Evolutionary conservation across 2,113 vertebrate genomes (phyloP).

Genomic region (Clarias batrachus): DNA sequence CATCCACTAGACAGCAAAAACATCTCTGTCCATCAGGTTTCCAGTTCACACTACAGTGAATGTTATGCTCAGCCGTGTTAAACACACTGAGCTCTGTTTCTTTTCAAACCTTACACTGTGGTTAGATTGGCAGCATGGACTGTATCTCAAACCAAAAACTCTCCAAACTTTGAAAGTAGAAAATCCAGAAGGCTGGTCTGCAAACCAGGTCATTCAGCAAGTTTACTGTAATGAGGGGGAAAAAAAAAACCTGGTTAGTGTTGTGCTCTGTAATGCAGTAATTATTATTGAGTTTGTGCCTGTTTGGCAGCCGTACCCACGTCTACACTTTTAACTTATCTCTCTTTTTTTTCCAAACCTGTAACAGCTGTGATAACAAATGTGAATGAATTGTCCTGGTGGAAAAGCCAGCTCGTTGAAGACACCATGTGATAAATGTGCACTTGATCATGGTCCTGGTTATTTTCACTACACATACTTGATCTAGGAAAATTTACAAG

Average conservation of each 20-base stretch:
- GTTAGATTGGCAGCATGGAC: not conserved
- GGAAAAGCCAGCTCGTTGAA: not conserved
- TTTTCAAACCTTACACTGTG: not conserved
- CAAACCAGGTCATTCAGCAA: not conserved
- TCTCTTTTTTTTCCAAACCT: not conserved
- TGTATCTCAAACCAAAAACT: not conserved
- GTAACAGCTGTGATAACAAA: not conserved
- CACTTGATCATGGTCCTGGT: not conserved
- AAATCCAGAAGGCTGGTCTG: not conserved
- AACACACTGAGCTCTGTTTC: not conserved
- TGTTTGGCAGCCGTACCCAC: not conserved
- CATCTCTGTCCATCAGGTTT: not conserved
- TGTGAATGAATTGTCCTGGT: not conserved
- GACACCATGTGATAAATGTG: not conserved
- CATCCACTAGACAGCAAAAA: not conserved
- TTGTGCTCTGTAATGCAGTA: not conserved
- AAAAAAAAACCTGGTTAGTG: not conserved
- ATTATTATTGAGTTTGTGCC: not conserved
- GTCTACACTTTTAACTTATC: too few species aligned
- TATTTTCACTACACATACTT: not conserved
- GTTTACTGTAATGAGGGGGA: not conserved
- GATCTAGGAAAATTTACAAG: not conserved
- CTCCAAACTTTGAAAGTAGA: too few species aligned
- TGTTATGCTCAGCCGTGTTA: too few species aligned
- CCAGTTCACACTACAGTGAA: not conserved